Percentiles rank a stretch among this genome's conserved stretches.
phyloP scores from a whole-genome alignment of 2,113 vertebrate species.

The Merops nubicus region DNA sequence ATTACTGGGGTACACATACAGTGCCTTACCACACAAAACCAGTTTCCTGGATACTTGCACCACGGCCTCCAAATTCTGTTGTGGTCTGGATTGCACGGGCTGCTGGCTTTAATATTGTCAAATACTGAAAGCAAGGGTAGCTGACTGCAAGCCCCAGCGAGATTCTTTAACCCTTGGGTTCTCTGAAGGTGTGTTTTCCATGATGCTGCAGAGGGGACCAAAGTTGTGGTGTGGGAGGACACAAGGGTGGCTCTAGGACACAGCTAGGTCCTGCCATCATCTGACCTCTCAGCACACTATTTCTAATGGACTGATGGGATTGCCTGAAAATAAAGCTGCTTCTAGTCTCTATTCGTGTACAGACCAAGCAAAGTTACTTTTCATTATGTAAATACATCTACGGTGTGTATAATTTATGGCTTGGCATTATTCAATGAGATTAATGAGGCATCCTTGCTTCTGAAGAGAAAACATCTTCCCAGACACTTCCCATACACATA shows the following conservation, averaged over 20 bases:
- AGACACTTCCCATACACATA: background rate
- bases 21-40: background rate
- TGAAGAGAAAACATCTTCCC: conserved; percentile 25
- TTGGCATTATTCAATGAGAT: conserved; percentile 1
- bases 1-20: background rate
- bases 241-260: background rate
- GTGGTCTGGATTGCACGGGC: background rate
- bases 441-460: conserved; percentile 26
- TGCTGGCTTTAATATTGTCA: background rate
- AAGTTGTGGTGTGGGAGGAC: background rate
- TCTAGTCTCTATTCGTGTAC: background rate
- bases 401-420: conserved; percentile 1
- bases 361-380: background rate
- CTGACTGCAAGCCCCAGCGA: background rate
- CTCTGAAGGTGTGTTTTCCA: background rate
- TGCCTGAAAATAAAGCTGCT: background rate
- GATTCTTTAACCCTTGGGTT: background rate
- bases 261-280: background rate
- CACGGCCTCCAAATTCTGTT: background rate
- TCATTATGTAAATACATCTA: background rate
- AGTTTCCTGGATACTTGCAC: conserved; percentile 19
- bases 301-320: background rate
- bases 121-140: background rate
- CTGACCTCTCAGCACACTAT: background rate
- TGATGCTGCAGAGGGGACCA: background rate